Conservation (phyloP, 1,140 invertebrate species). For the Drosophila lini region DNA sequence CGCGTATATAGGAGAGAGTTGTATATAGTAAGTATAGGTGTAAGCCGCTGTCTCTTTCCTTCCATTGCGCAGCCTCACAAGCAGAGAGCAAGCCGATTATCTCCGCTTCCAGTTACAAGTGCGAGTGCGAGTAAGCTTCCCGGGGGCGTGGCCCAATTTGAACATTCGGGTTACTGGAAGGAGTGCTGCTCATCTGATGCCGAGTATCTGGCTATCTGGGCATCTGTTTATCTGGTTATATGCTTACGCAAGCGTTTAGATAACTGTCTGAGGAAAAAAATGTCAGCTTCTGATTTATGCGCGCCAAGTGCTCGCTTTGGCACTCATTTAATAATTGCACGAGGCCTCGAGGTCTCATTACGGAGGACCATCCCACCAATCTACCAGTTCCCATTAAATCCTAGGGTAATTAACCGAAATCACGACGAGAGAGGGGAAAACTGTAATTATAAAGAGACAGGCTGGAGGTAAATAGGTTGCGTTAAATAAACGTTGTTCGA, state of each 20-base stretch:
- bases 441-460: not conserved
- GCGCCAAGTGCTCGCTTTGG: slow-evolving; percentile 78
- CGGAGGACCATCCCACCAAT: slow-evolving; percentile 49
- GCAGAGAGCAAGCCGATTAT: slow-evolving; percentile 44
- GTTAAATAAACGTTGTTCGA: slow-evolving; percentile 5
- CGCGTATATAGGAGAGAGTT: not conserved
- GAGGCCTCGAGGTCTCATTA: slow-evolving; percentile 79
- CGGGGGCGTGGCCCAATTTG: slow-evolving; percentile 56
- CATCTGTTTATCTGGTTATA: slow-evolving; percentile 9
- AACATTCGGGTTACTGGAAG: slow-evolving; percentile 13
- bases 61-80: slow-evolving; percentile 62
- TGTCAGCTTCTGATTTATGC: slow-evolving; percentile 71
- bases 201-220: slow-evolving; percentile 6
- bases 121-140: slow-evolving; percentile 6
- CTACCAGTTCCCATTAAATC: slow-evolving; percentile 55
- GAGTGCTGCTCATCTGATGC: not conserved
- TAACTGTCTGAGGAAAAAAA: slow-evolving; percentile 47
- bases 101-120: slow-evolving; percentile 41
- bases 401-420: slow-evolving; percentile 71
- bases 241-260: slow-evolving; percentile 39
- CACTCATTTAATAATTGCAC: slow-evolving; percentile 81
- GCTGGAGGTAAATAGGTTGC: slow-evolving; percentile 26
- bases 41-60: not conserved
- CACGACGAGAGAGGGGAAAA: not conserved
- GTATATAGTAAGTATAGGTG: not conserved